phyloP scores from a whole-genome alignment of 2,797 vertebrate species.

The Peromyscus nudipes region DNA sequence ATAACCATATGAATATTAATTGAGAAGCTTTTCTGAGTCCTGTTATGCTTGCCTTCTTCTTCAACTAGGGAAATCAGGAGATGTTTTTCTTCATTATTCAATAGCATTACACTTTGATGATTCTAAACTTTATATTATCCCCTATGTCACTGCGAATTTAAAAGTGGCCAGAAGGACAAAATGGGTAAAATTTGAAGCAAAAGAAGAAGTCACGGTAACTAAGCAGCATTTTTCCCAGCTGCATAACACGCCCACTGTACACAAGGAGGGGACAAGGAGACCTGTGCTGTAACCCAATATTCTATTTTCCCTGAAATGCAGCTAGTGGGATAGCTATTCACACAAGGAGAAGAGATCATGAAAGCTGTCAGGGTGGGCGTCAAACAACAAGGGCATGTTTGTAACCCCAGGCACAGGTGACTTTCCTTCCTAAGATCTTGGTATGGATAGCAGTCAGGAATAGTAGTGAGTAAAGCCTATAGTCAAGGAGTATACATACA shows the following conservation, averaged over 20 bases:
- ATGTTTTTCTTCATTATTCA: background rate
- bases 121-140: background rate
- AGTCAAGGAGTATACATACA: background rate
- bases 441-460: background rate
- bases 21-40: background rate
- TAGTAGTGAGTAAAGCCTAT: background rate
- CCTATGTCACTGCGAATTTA: background rate
- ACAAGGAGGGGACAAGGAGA: background rate
- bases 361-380: background rate
- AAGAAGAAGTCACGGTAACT: background rate
- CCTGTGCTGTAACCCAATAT: background rate
- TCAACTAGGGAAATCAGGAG: background rate
- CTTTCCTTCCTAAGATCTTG: conserved; percentile 5
- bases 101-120: background rate
- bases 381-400: background rate
- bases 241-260: fast-evolving
- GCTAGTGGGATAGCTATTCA: background rate
- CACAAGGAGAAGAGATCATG: background rate
- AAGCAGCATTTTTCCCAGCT: background rate
- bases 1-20: background rate
- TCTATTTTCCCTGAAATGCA: background rate
- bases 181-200: background rate
- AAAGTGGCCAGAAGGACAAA: background rate
- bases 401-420: background rate
- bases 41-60: background rate